Evolutionary conservation across 2,888 invertebrate genomes (phyloP), one percentile per base, ranked within the genome.

Genomic region (Synergus laeviventris): DNA sequence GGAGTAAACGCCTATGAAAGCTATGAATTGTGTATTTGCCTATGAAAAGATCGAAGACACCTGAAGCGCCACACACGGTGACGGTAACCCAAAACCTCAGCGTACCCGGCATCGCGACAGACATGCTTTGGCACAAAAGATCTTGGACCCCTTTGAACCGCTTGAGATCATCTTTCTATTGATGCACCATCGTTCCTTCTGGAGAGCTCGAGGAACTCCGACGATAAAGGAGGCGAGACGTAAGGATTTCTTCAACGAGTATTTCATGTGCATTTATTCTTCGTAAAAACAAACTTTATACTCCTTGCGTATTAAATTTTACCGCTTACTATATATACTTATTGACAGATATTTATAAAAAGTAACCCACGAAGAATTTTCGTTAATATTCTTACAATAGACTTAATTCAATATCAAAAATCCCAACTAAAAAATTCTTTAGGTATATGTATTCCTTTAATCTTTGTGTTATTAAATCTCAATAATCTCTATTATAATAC

Each of bases 51-150:
- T 84, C 86, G 84, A 84, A 86, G 88, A 89, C 88, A 89, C 88
- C 88, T 87, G 88, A 90, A 86, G 89, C 87, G 88, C 90, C 90
- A 90, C 90, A 90, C 90, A 90, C 90, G 87, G 87, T 84, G 90
- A 84, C 76, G 85, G 90, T 89, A 90, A 90, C 86, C 85, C 81
- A 85, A 90, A 87, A 90, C 89, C 81, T 81, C 83, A 70, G 76
- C 76, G 73, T 49, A 79, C 61, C 75, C 74, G 78, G 79, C 81
- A 86, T 85, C 84, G 86, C 86, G 88, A 88, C 86, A 87, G 87
- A 87, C 89, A 86, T 87, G 88, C 84, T 84, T 79, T 79, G 75
- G 81, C 83, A 89, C 87, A 89, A 89, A 89, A 84, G 86, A 77
- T 77, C 81, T 62, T 75, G 75, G 75, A 74, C 79, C 81, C 78